These are phyloP conservation scores for Ptychoptera albimana DNA, from an alignment of 2,888 invertebrate genomes.

Conservation along the genomic window DNA sequence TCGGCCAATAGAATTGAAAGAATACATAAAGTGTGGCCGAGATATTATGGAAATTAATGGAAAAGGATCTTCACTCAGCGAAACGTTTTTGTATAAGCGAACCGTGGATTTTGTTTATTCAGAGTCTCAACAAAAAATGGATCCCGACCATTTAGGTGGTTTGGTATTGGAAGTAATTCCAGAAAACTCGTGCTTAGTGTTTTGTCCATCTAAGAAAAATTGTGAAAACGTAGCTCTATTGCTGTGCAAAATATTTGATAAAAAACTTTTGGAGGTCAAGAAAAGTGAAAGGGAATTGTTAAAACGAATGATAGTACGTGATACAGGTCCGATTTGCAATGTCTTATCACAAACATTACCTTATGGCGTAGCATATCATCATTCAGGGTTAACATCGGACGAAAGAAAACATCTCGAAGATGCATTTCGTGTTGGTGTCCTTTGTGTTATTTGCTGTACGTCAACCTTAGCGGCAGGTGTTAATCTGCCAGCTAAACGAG, in stretches of 20 bases:
- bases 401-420: constrained; percentile 76
- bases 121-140: constrained; percentile 37
- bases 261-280: constrained; percentile 38
- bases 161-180: constrained; percentile 71
- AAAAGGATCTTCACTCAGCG: constrained; percentile 30
- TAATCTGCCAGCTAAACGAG: constrained; percentile 84
- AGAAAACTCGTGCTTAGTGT: constrained; percentile 64
- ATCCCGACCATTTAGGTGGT: constrained; percentile 68
- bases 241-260: constrained; percentile 28
- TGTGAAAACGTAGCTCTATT: constrained; percentile 79
- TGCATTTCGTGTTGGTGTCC: constrained; percentile 62
- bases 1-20: constrained; percentile 72
- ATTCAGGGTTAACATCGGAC: constrained; percentile 77
- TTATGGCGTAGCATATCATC: constrained; percentile 85
- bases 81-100: constrained; percentile 35
- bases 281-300: constrained; percentile 41
- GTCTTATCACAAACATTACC: constrained; percentile 50
- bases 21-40: constrained; percentile 60
- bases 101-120: constrained; percentile 47
- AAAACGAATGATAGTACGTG: constrained; percentile 27
- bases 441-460: constrained; percentile 84
- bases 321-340: constrained; percentile 31
- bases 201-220: constrained; percentile 85
- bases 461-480: constrained; percentile 97
- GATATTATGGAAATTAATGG: constrained; percentile 40